Base-by-base conservation (phyloP, 2,797 vertebrate species). In the Argentina silus region DNA sequence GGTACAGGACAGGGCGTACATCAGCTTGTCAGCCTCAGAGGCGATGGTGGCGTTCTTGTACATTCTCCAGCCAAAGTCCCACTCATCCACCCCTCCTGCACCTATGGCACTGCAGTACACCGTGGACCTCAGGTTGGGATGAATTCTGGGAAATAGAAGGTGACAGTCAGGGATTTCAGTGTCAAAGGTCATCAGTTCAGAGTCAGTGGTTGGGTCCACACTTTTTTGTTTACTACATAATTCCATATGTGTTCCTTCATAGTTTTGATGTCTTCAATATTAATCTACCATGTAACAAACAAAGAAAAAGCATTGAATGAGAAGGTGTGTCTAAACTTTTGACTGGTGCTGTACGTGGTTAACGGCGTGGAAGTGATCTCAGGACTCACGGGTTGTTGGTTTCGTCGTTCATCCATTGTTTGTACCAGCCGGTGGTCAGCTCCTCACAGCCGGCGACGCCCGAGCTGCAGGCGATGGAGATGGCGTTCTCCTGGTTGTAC, bases 61-160 rank as follows among this genome's bases (percentile, higher is more conserved):
- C 92, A 91, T 91, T 0, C 1, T 0, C 96, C 96, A 98, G 59
- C 87, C 88, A 70, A 98, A 98, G 67, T 95, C 0, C 97, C 97
- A 98, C 80, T 95, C 94, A 0, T 63, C 19, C 66, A 75, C 82
- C 0, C 93, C 93, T 0, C 96, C 97, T 0, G 79, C 84, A 42
- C 93, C 87, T 0, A 98, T 93, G 0, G 94, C 95, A 1, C 82
- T 94, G 90, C 97, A 98, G 93, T 98, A 98, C 75, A 98, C 87
- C 0, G 90, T 73, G 0, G 84, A 83, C 80, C 89, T 95, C 89
- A 98, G 81, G 82, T 96, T 96, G 44, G 93, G 73, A 21, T 84
- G 76, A 65, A 98, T 95, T 6, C 96, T 98, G 87, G 9, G 62
- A 0, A 17, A 63, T 9, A 69, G 7, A 70, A 57, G 6, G 55